A percentile compares a stretch with the other conserved stretches of the same genome.
These are phyloP conservation scores for Ormyrus rosae DNA, from an alignment of 2,888 invertebrate species.

Conservation along the genomic window DNA sequence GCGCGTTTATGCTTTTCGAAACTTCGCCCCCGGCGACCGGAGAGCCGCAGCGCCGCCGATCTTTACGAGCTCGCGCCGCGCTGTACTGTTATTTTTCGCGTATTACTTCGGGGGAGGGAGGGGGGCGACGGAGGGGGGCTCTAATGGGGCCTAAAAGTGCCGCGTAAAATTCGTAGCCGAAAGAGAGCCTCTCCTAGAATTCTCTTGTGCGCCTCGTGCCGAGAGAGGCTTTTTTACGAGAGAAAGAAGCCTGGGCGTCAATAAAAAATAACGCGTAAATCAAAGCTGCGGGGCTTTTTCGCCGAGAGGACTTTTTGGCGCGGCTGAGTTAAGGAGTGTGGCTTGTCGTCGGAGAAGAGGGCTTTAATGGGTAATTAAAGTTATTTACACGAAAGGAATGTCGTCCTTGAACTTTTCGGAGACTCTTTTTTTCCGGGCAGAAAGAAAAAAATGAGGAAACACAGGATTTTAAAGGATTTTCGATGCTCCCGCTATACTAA, in stretches of 20 bases:
- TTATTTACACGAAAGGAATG: constrained; percentile 23
- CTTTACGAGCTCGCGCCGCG: constrained; percentile 70
- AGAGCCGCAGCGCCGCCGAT: constrained; percentile 64
- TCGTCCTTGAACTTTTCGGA: background rate
- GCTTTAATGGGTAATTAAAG: constrained; percentile 32
- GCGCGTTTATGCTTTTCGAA: constrained; percentile 65
- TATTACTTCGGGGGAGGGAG: constrained; percentile 67
- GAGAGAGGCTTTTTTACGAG: constrained; percentile 10
- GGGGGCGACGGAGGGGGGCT: constrained; percentile 13
- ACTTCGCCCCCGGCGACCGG: constrained; percentile 60
- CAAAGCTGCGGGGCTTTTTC: background rate
- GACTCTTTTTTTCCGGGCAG: too few relatives aligned
- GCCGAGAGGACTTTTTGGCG: background rate
- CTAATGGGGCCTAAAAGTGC: constrained; percentile 71
- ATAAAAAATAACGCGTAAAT: constrained; percentile 45
- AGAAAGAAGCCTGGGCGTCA: constrained; percentile 6
- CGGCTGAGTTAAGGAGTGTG: constrained; percentile 6
- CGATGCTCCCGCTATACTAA: too few relatives aligned
- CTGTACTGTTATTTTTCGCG: constrained; percentile 67
- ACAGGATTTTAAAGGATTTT: too few relatives aligned
- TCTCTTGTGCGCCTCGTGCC: background rate
- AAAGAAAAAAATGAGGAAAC: too few relatives aligned
- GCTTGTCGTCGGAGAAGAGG: constrained; percentile 9
- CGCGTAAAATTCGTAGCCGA: constrained; percentile 67
- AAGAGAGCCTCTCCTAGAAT: constrained; percentile 7